Evolutionary conservation across 2,113 vertebrate genomes (phyloP).

Genomic region (Mustelus asterias): DNA sequence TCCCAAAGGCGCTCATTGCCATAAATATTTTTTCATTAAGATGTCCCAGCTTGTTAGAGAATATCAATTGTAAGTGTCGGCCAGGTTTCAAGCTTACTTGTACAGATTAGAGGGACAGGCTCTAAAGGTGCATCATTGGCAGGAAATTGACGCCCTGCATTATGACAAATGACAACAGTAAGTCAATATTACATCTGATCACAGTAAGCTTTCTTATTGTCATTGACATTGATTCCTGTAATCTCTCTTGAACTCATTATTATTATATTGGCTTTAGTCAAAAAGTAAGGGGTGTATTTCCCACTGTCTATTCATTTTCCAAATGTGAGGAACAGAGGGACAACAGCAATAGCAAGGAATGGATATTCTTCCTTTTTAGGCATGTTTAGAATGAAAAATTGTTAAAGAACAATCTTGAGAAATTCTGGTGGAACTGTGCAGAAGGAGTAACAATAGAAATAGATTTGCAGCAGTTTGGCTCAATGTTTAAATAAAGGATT

Average conservation of each 20-base stretch:
- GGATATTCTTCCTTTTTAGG: background rate
- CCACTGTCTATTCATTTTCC: background rate
- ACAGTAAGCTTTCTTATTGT: background rate
- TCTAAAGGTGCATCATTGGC: conserved; percentile 37
- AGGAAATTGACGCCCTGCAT: conserved; percentile 17
- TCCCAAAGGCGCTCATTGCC: conserved; percentile 39
- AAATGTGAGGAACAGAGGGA: background rate
- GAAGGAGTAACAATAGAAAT: background rate
- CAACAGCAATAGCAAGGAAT: background rate
- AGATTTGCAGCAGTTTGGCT: background rate
- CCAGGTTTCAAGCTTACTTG: conserved; percentile 41
- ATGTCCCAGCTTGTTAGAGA: conserved; percentile 40
- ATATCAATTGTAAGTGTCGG: conserved; percentile 41
- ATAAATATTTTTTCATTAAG: conserved; percentile 50
- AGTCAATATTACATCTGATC: conserved; percentile 27
- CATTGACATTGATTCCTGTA: conserved; percentile 20
- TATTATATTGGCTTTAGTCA: background rate
- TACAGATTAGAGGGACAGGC: conserved; percentile 37
- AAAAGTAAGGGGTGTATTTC: background rate
- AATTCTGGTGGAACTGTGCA: background rate
- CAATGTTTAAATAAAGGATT: background rate
- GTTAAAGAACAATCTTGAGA: background rate
- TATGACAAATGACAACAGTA: background rate
- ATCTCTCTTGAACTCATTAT: background rate
- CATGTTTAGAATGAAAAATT: background rate